Percentiles rank a stretch among this genome's conserved stretches.
Conservation (phyloP, 2,888 invertebrate species). For the Lottia gigantea region DNA sequence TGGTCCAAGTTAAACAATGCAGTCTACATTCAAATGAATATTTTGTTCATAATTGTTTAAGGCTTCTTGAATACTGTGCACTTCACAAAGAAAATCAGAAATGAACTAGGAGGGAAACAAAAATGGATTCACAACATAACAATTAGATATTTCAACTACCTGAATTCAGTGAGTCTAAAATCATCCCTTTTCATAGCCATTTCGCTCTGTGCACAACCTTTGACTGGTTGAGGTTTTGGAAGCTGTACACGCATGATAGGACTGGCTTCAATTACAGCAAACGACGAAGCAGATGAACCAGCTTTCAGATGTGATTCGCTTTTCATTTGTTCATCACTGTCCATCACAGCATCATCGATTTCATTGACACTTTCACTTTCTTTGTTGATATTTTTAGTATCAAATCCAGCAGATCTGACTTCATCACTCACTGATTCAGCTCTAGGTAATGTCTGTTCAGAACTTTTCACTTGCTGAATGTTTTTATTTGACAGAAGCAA, state of each 20-base stretch:
- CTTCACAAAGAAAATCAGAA: too few relatives aligned
- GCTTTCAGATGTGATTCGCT: neutral
- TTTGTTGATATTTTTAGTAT: slow-evolving; percentile 1
- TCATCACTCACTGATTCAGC: neutral
- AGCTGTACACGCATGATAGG: slow-evolving; percentile 3
- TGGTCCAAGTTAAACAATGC: too few relatives aligned
- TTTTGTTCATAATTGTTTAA: too few relatives aligned
- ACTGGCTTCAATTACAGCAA: slow-evolving; percentile 1
- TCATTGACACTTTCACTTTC: neutral
- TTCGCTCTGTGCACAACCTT: neutral
- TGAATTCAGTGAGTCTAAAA: slow-evolving; percentile 6
- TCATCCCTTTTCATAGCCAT: neutral
- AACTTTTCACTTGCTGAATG: neutral
- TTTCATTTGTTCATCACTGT: neutral
- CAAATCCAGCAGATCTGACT: neutral
- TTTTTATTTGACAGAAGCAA: slow-evolving; percentile 49
- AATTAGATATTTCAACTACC: neutral
- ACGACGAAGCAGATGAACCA: neutral
- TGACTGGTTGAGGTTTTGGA: neutral
- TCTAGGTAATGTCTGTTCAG: neutral
- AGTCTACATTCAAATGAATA: too few relatives aligned
- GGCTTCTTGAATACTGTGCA: too few relatives aligned
- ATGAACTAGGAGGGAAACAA: too few relatives aligned
- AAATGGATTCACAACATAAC: too few relatives aligned
- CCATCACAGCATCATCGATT: neutral